Evolutionary conservation across 1,140 invertebrate species (phyloP).

Genomic region (Micrasema minimum): DNA sequence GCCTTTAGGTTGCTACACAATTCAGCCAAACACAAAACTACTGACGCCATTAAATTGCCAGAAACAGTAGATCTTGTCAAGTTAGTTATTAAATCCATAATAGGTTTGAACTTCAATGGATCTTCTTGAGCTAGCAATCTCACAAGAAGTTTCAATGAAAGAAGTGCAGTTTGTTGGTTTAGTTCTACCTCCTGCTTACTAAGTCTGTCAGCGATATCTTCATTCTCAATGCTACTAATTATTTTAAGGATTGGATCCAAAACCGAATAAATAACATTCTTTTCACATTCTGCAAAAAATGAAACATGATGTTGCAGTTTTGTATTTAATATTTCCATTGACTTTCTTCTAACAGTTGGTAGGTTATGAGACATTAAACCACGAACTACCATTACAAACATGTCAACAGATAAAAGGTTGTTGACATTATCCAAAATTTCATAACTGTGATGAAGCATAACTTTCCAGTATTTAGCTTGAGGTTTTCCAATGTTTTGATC

Average conservation of each 20-base stretch:
- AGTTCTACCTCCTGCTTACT: conserved; percentile 69
- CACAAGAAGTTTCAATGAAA: conserved; percentile 84
- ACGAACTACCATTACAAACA: conserved; percentile 82
- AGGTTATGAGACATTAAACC: conserved; percentile 77
- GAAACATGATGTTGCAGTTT: conserved; percentile 78
- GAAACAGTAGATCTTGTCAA: conserved; percentile 71
- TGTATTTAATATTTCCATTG: conserved; percentile 84
- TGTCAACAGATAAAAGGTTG: conserved; percentile 77
- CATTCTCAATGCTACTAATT: conserved; percentile 64
- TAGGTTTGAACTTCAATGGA: conserved; percentile 72
- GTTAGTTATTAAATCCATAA: conserved; percentile 72
- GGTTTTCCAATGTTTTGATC: conserved; percentile 67
- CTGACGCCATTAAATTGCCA: conserved; percentile 77
- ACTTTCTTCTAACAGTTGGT: conserved; percentile 78
- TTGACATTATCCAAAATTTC: conserved; percentile 83
- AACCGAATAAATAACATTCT: conserved; percentile 67
- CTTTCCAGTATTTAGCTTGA: conserved; percentile 82
- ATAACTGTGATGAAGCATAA: conserved; percentile 79
- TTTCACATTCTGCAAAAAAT: conserved; percentile 67
- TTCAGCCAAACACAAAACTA: conserved; percentile 85
- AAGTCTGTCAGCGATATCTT: conserved; percentile 58
- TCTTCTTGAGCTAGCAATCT: conserved; percentile 73
- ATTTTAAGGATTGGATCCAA: conserved; percentile 73
- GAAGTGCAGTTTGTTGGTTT: conserved; percentile 82
- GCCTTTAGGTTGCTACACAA: conserved; percentile 78